phyloP scores from a whole-genome alignment of 2,888 invertebrate species.

The Eilema griseolum region DNA sequence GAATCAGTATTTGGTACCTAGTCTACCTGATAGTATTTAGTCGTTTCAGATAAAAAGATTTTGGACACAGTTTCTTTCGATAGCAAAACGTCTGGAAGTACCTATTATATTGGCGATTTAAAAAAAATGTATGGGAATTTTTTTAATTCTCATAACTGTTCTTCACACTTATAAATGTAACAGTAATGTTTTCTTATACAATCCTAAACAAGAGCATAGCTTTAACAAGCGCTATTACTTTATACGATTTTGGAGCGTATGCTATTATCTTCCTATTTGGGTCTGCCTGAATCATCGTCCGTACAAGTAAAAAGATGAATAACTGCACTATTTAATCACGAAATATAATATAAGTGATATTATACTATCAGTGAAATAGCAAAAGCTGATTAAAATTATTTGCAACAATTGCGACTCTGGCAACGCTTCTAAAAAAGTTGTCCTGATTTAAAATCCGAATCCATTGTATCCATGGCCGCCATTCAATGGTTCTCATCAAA shows the following conservation, averaged over 20 bases:
- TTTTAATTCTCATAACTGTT: background rate
- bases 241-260: slow-evolving; percentile 32
- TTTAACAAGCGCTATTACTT: slow-evolving; percentile 18
- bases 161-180: background rate
- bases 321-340: background rate
- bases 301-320: slow-evolving; percentile 1
- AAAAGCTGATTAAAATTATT: slow-evolving; percentile 23
- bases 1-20: too few relatives aligned
- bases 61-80: too few relatives aligned
- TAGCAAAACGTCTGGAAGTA: too few relatives aligned
- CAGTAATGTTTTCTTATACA: background rate
- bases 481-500: slow-evolving; percentile 84
- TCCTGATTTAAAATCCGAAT: slow-evolving; percentile 68
- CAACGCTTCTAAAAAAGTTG: slow-evolving; percentile 39
- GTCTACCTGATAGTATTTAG: too few relatives aligned
- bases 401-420: slow-evolving; percentile 26
- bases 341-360: background rate
- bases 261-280: slow-evolving; percentile 31
- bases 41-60: too few relatives aligned
- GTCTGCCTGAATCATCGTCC: slow-evolving; percentile 32
- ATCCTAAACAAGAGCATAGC: background rate
- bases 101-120: too few relatives aligned
- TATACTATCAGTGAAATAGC: background rate
- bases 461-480: slow-evolving; percentile 71
- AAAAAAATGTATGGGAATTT: too few relatives aligned